Evolutionary conservation across 2,888 invertebrate genomes (phyloP).

Genomic region (Drosophila subsilvestris): DNA sequence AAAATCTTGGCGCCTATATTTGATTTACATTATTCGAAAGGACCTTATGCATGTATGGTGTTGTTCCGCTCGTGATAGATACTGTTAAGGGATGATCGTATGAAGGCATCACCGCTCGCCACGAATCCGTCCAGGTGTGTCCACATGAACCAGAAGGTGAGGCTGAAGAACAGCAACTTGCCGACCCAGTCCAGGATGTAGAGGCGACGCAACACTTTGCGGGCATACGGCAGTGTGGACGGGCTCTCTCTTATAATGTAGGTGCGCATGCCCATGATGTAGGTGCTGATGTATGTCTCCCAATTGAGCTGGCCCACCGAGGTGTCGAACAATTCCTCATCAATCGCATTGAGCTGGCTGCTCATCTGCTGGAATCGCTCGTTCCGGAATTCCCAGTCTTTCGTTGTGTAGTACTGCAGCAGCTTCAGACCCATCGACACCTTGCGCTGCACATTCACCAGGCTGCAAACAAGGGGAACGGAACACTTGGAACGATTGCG

Average conservation of each 20-base stretch:
- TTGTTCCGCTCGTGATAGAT: slow-evolving; percentile 63
- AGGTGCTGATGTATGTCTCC: slow-evolving; percentile 88
- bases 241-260: slow-evolving; percentile 94
- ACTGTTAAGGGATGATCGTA: slow-evolving; percentile 59
- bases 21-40: slow-evolving; percentile 29
- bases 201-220: slow-evolving; percentile 81
- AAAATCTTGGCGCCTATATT: slow-evolving; percentile 35
- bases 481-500: neutral
- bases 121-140: slow-evolving; percentile 79
- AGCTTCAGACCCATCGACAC: slow-evolving; percentile 87
- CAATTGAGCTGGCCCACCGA: slow-evolving; percentile 86
- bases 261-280: slow-evolving; percentile 92
- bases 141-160: slow-evolving; percentile 82
- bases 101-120: slow-evolving; percentile 73
- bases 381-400: slow-evolving; percentile 91
- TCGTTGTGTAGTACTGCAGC: slow-evolving; percentile 91
- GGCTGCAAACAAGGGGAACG: slow-evolving; percentile 82
- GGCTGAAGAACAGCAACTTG: slow-evolving; percentile 72
- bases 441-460: slow-evolving; percentile 86
- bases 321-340: slow-evolving; percentile 87
- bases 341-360: slow-evolving; percentile 85
- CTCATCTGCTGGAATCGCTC: slow-evolving; percentile 86
- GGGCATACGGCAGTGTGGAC: slow-evolving; percentile 89
- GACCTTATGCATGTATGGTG: slow-evolving; percentile 54
- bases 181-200: slow-evolving; percentile 85